These are phyloP conservation scores for Macrotus californicus DNA, from an alignment of 2,113 vertebrate genomes.

Conservation along the genomic window DNA sequence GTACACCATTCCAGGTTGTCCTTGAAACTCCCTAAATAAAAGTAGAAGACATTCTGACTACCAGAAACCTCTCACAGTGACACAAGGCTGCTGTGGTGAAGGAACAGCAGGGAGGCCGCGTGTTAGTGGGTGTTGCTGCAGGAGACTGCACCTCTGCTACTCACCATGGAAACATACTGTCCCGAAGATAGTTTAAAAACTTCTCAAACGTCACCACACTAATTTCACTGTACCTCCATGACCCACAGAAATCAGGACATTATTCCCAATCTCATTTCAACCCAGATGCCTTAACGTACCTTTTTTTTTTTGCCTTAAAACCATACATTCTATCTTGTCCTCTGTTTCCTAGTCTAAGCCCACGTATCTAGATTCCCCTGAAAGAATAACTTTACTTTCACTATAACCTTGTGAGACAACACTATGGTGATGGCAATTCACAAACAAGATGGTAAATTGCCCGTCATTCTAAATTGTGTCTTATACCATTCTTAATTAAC, in stretches of 20 bases:
- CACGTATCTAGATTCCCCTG: background rate
- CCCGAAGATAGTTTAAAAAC: slow-evolving; percentile 25
- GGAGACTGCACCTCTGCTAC: background rate
- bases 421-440: background rate
- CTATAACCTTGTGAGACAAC: background rate
- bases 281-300: background rate
- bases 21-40: background rate
- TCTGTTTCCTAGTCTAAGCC: background rate
- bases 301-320: slow-evolving; percentile 26
- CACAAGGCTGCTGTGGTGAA: background rate
- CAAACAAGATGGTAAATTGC: background rate
- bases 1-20: background rate
- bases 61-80: background rate
- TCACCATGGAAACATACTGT: slow-evolving; percentile 16
- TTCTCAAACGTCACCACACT: background rate
- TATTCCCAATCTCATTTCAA: background rate
- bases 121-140: background rate
- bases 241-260: background rate
- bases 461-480: background rate
- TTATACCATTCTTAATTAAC: background rate
- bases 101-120: rapidly evolving
- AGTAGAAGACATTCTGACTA: background rate
- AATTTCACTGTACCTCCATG: background rate
- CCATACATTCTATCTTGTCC: background rate
- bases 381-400: background rate